Evolutionary conservation across 2,113 vertebrate genomes (phyloP), one percentile per base, ranked within the genome.

Genomic region (Saimiri boliviensis): DNA sequence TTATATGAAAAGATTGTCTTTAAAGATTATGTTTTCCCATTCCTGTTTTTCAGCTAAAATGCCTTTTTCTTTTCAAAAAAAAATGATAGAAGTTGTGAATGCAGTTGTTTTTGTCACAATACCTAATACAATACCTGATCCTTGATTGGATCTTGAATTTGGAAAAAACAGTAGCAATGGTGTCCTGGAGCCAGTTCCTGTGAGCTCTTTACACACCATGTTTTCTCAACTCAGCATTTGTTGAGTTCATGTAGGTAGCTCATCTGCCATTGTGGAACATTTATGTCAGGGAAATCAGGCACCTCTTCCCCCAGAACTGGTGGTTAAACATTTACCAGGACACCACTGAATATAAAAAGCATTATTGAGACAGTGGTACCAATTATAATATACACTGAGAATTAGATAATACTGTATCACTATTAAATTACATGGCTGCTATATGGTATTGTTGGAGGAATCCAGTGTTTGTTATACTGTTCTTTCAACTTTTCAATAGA

Each of bases 171-270:
- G 25, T 47, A n/a, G 40, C 73, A 13, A 4, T 40, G 47, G 6
- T 54, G 10, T 71, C 30, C 20, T 54, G 4, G 32, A 54, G 68
- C 63, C 19, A n/a, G 0, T 21, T n/a, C 25, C 1, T 45, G 2
- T 1, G 5, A 58, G 42, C 35, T 89, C 3, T 0, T 40, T 17
- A 0, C 8, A 16, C 3, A 12, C 54, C 8, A 0, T 49, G n/a
- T 80, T 30, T 73, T 93, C 52, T 49, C 84, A 83, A 1, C 27
- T 37, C 25, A 45, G 49, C 70, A 25, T 87, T 89, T 21, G 8
- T 11, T 76, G 74, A 74, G 14, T 42, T 79, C 30, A 5, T 5
- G 1, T 56, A 35, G 49, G n/a, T 58, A 40, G 49, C 40, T 70
- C 81, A 79, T 3, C 47, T 5, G 11, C 73, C 7, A 13, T 0